These are phyloP conservation scores for Drosophila ercepeae DNA, from an alignment of 1,140 invertebrate genomes.

Conservation along the genomic window DNA sequence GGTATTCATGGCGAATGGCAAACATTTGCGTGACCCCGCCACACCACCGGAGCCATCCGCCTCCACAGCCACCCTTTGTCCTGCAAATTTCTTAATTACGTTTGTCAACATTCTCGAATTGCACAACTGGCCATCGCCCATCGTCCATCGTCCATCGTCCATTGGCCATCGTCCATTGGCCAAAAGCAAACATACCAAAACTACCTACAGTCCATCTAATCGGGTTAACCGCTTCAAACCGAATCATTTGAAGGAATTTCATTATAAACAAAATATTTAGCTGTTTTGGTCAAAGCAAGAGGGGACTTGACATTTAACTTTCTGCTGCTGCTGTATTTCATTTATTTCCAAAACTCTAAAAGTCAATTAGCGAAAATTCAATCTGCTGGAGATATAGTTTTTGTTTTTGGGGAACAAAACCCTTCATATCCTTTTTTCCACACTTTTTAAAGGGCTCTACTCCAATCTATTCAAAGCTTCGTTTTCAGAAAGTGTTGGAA, in stretches of 20 bases:
- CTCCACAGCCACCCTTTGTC: neutral
- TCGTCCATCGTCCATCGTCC: constrained; percentile 1
- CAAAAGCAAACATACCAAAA: neutral
- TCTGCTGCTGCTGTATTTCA: neutral
- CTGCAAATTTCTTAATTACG: constrained; percentile 57
- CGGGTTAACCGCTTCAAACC: constrained; percentile 15
- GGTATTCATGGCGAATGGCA: constrained; percentile 21
- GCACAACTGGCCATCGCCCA: constrained; percentile 25
- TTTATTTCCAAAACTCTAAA: neutral
- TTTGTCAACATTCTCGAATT: constrained; percentile 39
- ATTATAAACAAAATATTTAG: neutral
- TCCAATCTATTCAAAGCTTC: too few species aligned
- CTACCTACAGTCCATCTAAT: constrained; percentile 10
- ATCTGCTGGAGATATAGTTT: too few species aligned
- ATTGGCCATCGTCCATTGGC: constrained; percentile 1
- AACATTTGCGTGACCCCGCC: constrained; percentile 35
- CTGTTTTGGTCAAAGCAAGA: neutral
- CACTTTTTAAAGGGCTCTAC: too few species aligned
- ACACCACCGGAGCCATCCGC: neutral
- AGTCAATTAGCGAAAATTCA: too few species aligned
- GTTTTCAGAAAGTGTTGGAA: too few species aligned
- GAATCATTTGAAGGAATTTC: neutral
- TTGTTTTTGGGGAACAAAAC: too few species aligned
- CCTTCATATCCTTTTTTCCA: too few species aligned
- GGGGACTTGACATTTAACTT: neutral